Evolutionary conservation across 1,140 invertebrate species (phyloP), one percentile per base, ranked within the genome.

Genomic region (Rhynchophorus ferrugineus): DNA sequence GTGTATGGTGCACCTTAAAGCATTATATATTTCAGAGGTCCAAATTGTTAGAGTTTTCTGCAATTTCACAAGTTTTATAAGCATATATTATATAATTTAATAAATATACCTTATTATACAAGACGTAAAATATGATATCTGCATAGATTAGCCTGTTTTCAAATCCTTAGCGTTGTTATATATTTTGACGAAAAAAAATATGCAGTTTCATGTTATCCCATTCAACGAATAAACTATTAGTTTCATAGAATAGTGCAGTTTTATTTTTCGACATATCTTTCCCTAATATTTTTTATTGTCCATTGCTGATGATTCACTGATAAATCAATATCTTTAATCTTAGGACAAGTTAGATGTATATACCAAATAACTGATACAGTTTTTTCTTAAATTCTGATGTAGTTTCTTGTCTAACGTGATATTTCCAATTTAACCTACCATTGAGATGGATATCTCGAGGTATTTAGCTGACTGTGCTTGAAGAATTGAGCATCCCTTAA

Each of bases 51-150:
- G 64, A 65, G 66, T 66, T 67, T 69, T 69, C 63, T 67, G 67
- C 67, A 68, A 69, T 65, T 68, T 69, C 67, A 66, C 64, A 69
- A 67, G 63, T 68, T 69, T 69, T 69, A 67, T 69, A 68, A 63
- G 54, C 62, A 65, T 66, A 64, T 66, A 66, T 61, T 59, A 59
- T 60, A 65, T 61, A 54, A 63, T 61, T 60, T 60, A 61, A 53
- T 63, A 61, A 62, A 64, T 65, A 64, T 57, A 58, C 56, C 57
- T 61, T 61, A 59, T 55, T 66, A 64, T 64, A 65, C 57, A 60
- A 58, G 52, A 60, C 56, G 52, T 65, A 38, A 38, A 50, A 50
- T 33, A 42, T 48, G 14, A 61, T 64, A 63, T 60, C 60, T 61
- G 61, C 63, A 62, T 63, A 66, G 58, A 58, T 29, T 67, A 66